Evolutionary conservation across 2,797 vertebrate genomes (phyloP), one percentile per base, ranked within the genome.

Genomic region (Sebastes vulpes): DNA sequence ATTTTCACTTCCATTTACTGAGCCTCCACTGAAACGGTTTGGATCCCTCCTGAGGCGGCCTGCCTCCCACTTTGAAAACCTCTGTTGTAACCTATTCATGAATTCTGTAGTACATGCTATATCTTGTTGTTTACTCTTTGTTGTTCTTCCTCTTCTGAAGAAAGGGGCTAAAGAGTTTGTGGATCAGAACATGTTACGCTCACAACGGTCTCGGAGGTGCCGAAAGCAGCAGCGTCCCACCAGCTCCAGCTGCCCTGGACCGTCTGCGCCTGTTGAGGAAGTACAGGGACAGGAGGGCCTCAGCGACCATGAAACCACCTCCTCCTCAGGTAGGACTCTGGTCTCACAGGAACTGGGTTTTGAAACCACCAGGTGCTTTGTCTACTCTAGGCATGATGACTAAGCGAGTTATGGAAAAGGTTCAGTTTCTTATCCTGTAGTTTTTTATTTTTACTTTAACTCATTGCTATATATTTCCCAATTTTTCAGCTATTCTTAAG

Each of bases 131-230:
- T 57, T 14, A 16, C 63, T n/a, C n/a, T 23, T 46, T 18, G 10
- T 57, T 59, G 20, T 4, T 46, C 46, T 31, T 25, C 12, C 16
- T 72, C 25, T 18, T 81, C 80, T 94, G 46, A 92, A 99, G 99
- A 98, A 99, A 95, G 98, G 98, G 91, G 99, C 99, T 29, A 99
- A 98, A 92, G 98, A 99, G 83, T 99, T 98, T 42, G 97, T 98
- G 14, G 97, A 97, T 14, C 96, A 97, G 92, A 97, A 99, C 77
- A 98, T 98, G 92, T 89, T 96, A 9, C 96, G 96, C 3, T 97
- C 97, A 52, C 97, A 97, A 92, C 97, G 96, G 84, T 96, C 97
- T 0, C 97, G 98, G 0, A 95, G 97, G 6, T 96, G 97, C 1
- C 95, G 97, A 2, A 95, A 95, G 60, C 96, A 97, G 88, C 97